Base-by-base conservation (phyloP, 2,113 vertebrate species). In the Proterorhinus semilunaris region DNA sequence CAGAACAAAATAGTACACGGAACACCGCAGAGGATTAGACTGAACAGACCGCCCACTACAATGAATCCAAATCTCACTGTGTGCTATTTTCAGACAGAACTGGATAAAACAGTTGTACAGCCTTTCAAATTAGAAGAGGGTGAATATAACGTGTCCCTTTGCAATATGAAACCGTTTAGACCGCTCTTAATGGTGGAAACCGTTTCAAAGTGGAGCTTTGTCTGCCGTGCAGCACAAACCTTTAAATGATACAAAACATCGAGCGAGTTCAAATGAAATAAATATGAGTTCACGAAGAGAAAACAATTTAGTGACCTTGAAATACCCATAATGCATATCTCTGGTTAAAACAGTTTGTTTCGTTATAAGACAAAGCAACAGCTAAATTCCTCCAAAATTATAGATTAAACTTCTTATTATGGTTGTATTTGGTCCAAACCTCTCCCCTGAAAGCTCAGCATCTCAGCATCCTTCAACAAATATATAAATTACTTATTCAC, bases 11-110 rank as follows among this genome's bases (percentile, higher is more conserved):
- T 15, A 47, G 8, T 36, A 62, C 46, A 51, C 61, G n/a, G 66
- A 64, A 66, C 48, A 69, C 49, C 66, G 7, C 11, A 67, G 52
- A 0, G 62, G 81, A 89, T 88, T 81, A 84, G 49, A 21, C 52
- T 42, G 44, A 21, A 7, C 58, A 65, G 55, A 52, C 21, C 54
- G 53, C 50, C 21, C 27, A 44, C 45, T 16, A 70, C 54, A 69
- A 67, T 51, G 57, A 79, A 52, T 74, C 46, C 52, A 42, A 65
- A 42, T 66, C 53, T 48, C 4, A 11, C 52, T 2, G 66, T 12
- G 47, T 42, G 49, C 49, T 45, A 45, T 61, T 61, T 61, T 13
- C 36, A 59, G 15, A 6, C 57, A 61, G 11, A 43, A n/a, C 13
- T 53, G 43, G 51, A 58, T 64, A 50, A 52, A 42, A 66, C 55